These are phyloP conservation scores for Pasiphila rectangulata DNA, from an alignment of 2,888 invertebrate species.

Conservation along the genomic window DNA sequence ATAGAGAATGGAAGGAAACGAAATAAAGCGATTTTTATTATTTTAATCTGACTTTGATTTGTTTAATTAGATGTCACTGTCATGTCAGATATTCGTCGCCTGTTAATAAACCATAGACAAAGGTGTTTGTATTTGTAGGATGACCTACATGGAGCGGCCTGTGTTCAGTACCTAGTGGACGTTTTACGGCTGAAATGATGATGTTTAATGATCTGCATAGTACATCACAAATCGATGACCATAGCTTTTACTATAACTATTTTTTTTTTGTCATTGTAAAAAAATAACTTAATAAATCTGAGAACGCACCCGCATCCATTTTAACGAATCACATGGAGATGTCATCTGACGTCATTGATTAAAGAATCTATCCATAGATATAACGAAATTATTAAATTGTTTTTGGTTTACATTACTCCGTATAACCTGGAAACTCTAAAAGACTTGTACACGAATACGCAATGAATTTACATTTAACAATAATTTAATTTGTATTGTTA, in stretches of 20 bases:
- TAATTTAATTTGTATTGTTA: not conserved
- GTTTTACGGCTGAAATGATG: no score
- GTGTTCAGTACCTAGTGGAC: no score
- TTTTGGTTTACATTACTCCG: constrained; percentile 13
- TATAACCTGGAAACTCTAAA: not conserved
- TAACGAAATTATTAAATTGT: not conserved
- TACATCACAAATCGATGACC: no score
- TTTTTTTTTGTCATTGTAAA: no score
- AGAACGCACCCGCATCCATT: not conserved
- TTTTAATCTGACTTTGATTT: constrained; percentile 6
- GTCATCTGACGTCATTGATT: not conserved
- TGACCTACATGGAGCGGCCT: no score
- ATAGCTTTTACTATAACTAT: no score
- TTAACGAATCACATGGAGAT: not conserved
- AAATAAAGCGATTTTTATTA: not conserved
- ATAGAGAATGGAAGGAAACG: not conserved
- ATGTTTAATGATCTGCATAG: no score
- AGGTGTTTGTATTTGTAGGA: no score
- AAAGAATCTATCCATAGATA: not conserved
- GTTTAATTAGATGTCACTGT: constrained; percentile 2
- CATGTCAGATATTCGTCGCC: no score
- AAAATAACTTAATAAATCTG: no score
- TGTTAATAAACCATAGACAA: not conserved
- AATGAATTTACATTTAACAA: constrained; percentile 8
- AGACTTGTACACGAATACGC: not conserved